phyloP scores from a whole-genome alignment of 2,888 invertebrate genomes.

The Limnephilus rhombicus region DNA sequence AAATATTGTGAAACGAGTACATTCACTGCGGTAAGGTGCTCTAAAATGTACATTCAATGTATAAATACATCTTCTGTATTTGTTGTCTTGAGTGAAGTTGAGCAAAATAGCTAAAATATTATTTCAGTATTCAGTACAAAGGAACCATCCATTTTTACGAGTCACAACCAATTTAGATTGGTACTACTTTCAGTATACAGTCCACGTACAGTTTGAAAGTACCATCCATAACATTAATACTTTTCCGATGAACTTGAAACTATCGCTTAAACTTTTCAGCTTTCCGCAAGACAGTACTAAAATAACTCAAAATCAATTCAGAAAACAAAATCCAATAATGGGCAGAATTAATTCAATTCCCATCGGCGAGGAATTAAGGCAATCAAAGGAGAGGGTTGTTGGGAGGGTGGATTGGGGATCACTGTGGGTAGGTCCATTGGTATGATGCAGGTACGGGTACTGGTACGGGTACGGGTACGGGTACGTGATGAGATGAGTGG shows the following conservation, averaged over 20 bases:
- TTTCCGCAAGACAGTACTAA: not conserved
- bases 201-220: not conserved
- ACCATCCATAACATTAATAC: not conserved
- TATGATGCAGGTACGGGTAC: not conserved
- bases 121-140: not conserved
- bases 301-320: not conserved
- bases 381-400: not conserved
- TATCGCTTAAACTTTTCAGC: not conserved
- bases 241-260: constrained; percentile 1
- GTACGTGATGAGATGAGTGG: not conserved
- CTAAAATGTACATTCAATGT: not conserved
- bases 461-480: not conserved
- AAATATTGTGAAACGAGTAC: not conserved
- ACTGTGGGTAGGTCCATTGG: not conserved
- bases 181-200: not conserved
- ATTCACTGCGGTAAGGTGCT: too few species aligned
- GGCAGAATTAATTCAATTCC: constrained; percentile 1
- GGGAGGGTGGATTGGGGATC: not conserved
- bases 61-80: not conserved
- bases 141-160: not conserved
- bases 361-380: not conserved
- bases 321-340: constrained; percentile 1
- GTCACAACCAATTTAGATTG: not conserved
- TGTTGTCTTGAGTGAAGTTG: not conserved
- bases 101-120: not conserved